A percentile compares a stretch with the other conserved stretches of the same genome.
Evolutionary conservation across 1,140 invertebrate species (phyloP).

Genomic region (Streblospio benedicti): DNA sequence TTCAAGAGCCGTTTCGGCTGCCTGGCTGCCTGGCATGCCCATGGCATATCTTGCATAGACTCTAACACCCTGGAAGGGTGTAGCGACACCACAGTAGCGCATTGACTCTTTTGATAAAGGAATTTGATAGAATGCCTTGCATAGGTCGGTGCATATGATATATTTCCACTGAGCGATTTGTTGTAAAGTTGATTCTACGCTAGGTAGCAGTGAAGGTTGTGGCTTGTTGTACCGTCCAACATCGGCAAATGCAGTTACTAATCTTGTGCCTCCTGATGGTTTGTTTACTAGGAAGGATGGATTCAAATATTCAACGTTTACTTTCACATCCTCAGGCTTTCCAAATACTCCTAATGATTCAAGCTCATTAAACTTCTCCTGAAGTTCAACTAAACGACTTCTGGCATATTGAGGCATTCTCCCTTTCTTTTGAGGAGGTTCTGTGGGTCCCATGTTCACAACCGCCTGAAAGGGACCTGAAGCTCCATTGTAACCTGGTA

Average conservation of each 20-base stretch:
- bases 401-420: background rate
- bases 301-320: background rate
- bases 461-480: background rate
- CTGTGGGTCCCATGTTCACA: background rate
- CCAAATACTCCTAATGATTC: background rate
- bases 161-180: constrained; percentile 15
- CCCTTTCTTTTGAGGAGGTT: background rate
- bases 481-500: background rate
- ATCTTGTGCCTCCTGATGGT: background rate
- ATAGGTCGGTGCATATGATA: constrained; percentile 15
- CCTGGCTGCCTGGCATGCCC: constrained; percentile 2
- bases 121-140: constrained; percentile 13
- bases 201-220: constrained; percentile 19
- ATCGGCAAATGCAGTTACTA: constrained; percentile 3
- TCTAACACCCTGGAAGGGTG: constrained; percentile 16
- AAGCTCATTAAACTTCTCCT: background rate
- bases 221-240: constrained; percentile 18
- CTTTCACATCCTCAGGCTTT: background rate
- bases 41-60: constrained; percentile 18
- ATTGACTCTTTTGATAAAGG: no score
- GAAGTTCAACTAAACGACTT: background rate
- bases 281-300: background rate
- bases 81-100: constrained; percentile 18
- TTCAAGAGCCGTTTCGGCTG: background rate
- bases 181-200: constrained; percentile 17